Evolutionary conservation across 2,113 vertebrate species (phyloP).

Genomic region (Martes martes): DNA sequence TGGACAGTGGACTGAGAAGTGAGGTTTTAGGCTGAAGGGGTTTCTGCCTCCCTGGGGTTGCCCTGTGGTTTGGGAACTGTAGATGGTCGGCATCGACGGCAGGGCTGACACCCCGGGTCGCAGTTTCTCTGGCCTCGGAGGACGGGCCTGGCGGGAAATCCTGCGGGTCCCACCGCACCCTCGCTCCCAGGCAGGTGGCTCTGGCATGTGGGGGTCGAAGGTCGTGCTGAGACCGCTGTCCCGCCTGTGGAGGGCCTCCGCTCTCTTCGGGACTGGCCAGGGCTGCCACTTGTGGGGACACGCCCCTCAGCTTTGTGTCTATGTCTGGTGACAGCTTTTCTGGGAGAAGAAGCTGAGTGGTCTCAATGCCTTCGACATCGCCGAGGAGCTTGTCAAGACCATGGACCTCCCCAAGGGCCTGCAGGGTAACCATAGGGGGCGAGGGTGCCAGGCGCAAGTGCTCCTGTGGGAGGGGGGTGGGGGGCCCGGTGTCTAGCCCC

Average conservation of each 20-base stretch:
- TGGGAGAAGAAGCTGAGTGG: conserved; percentile 99
- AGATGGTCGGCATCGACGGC: fast-evolving
- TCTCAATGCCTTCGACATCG: conserved; percentile 96
- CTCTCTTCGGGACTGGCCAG: fast-evolving
- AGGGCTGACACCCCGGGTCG: fast-evolving
- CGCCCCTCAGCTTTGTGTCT: background rate
- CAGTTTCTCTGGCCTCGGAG: background rate
- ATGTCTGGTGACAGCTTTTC: conserved; percentile 86
- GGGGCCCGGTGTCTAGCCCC: background rate
- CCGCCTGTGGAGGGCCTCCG: background rate
- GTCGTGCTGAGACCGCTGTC: background rate
- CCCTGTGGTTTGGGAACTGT: fast-evolving
- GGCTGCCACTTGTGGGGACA: background rate
- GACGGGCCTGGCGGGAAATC: background rate
- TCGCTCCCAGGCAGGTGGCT: background rate
- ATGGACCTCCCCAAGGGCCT: conserved; percentile 98
- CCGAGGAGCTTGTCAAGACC: conserved; percentile 97
- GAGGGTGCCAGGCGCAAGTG: background rate
- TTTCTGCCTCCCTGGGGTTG: background rate
- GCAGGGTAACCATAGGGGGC: conserved; percentile 85
- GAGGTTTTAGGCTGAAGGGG: background rate
- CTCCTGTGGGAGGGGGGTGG: background rate
- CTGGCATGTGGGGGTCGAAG: background rate
- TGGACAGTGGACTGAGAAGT: background rate
- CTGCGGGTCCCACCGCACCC: background rate